Evolutionary conservation across 2,797 vertebrate genomes (phyloP).

Genomic region (Rousettus madagascariensis): DNA sequence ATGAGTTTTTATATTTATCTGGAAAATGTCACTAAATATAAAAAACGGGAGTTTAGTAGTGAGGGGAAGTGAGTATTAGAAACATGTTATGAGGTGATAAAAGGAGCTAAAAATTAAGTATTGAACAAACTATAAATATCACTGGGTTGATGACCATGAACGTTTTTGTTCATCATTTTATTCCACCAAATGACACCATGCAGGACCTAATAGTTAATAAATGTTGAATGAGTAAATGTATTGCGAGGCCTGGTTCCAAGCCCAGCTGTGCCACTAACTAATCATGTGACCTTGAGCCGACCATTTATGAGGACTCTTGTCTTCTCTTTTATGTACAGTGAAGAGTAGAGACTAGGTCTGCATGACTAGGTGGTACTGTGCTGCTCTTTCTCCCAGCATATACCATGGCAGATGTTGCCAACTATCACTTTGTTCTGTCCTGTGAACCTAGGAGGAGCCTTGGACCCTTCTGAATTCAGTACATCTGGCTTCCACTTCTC

Average conservation of each 20-base stretch:
- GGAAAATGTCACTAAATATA: neutral
- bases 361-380: neutral
- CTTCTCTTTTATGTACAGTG: neutral
- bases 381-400: neutral
- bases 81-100: neutral
- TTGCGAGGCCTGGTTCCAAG: neutral
- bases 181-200: neutral
- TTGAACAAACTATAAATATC: neutral
- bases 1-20: neutral
- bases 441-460: neutral
- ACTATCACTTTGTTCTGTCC: neutral
- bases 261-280: neutral
- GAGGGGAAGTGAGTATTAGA: neutral
- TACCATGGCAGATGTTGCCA: no score
- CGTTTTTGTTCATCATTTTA: neutral
- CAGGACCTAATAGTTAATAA: neutral
- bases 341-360: neutral
- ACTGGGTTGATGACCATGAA: neutral
- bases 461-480: neutral
- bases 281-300: neutral
- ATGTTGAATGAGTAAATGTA: neutral
- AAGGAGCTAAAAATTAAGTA: neutral
- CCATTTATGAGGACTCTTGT: neutral
- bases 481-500: neutral
- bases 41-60: neutral